Base-by-base conservation (phyloP, 2,797 vertebrate species). In the Amblyraja radiata region DNA sequence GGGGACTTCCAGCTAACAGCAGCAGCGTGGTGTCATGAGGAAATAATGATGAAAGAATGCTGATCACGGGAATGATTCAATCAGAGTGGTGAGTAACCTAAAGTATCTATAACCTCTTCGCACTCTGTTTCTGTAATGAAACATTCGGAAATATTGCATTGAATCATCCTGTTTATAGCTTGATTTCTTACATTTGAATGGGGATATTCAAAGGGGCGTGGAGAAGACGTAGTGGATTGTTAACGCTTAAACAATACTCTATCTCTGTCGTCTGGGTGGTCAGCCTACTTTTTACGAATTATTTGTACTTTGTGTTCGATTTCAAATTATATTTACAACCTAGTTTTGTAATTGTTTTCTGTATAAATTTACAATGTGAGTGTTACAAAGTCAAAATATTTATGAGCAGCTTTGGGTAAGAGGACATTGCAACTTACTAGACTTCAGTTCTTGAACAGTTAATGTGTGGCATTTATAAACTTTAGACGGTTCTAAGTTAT, bases 1-100 rank as follows among this genome's bases (percentile, higher is more conserved):
- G 95, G 93, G 94, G 94, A 93, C 94, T 95, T 93, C 94, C 93
- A 94, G 86, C 79, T 7, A 94, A 84, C 16, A 11, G 94, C 93
- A 93, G 95, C 95, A 94, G 94, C 92, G 88, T 94, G 94, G 94
- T 95, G 94, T 96, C 96, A 94, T 95, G 96, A 95, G 96, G 97
- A 97, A 97, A 95, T 95, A 95, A 95, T 95, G 94, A 95, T 94
- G 84, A 68, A 88, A 88, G 84, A 88, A 88, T 68, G n/a, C 84
- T 68, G 61, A 32, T 63, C 63, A 23, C 36, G 21, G 16, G 21
- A 63, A 88, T 88, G 84, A 88, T n/a, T 96, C 95, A 96, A 96
- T 95, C 96, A 96, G 96, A 97, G 94, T 95, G 94, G 98, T 98
- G 97, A 98, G 98, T 97, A 94, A 95, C 96, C 95, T 95, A 94